These are phyloP conservation scores for Maconellicoccus hirsutus DNA, from an alignment of 1,140 invertebrate species.

Conservation along the genomic window DNA sequence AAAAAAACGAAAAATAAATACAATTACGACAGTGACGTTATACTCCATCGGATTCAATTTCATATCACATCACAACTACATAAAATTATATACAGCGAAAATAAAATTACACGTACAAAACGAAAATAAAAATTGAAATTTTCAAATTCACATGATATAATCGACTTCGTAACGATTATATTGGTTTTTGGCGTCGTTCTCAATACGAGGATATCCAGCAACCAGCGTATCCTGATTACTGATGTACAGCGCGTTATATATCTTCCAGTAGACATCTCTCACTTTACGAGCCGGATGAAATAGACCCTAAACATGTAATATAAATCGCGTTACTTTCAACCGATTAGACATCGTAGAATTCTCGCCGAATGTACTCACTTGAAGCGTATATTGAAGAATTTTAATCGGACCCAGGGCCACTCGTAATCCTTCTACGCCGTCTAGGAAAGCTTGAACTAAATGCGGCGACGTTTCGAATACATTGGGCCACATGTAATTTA, in stretches of 20 bases:
- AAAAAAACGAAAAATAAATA: too few relatives aligned
- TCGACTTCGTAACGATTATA: conserved; percentile 94
- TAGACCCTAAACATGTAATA: conserved; percentile 55
- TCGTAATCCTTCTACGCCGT: conserved; percentile 90
- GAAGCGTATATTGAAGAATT: conserved; percentile 88
- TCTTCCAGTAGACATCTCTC: conserved; percentile 99
- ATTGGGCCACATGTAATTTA: conserved; percentile 99
- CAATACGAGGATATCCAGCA: conserved; percentile 90
- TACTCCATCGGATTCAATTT: too few relatives aligned
- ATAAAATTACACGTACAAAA: too few relatives aligned
- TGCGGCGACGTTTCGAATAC: conserved; percentile 99
- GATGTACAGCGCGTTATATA: conserved; percentile 98
- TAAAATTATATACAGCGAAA: too few relatives aligned
- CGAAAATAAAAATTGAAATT: too few relatives aligned
- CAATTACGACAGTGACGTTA: too few relatives aligned
- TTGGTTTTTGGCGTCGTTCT: conserved; percentile 91
- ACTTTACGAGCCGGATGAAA: conserved; percentile 99
- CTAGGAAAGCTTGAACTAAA: conserved; percentile 99
- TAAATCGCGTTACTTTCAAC: conserved; percentile 18
- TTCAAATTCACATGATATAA: conserved; percentile 65
- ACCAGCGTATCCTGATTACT: conserved; percentile 96
- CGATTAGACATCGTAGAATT: neutral
- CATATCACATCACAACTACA: too few relatives aligned
- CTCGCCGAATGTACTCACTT: conserved; percentile 46
- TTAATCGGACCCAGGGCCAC: conserved; percentile 93